Percentiles rank a stretch among this genome's conserved stretches.
These are phyloP conservation scores for Synanthedon vespiformis DNA, from an alignment of 2,888 invertebrate species.

Conservation along the genomic window DNA sequence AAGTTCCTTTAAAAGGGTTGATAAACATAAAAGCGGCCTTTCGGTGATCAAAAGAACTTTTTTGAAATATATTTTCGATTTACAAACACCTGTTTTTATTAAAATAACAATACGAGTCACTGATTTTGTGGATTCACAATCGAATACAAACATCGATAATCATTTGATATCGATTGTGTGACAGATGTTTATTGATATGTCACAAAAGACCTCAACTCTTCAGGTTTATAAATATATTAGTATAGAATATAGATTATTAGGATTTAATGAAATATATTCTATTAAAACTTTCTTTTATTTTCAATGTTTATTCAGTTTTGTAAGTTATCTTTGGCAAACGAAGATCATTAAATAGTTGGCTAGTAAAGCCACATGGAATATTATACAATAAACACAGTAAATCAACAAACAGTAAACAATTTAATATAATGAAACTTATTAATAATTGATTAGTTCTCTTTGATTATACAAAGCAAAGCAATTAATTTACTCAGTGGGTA, in stretches of 20 bases:
- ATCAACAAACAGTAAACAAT: no score
- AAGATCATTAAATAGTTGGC: not conserved
- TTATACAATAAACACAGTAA: no score
- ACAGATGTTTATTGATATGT: slow-evolving; percentile 28
- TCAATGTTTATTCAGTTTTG: slow-evolving; percentile 9
- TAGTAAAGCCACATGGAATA: not conserved
- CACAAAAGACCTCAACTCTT: slow-evolving; percentile 53
- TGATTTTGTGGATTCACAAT: slow-evolving; percentile 49
- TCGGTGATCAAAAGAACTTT: slow-evolving; percentile 46
- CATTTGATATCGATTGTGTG: slow-evolving; percentile 39
- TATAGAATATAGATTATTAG: no score
- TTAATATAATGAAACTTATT: no score
- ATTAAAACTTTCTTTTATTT: no score
- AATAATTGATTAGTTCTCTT: no score
- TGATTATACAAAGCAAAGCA: no score
- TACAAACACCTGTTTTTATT: slow-evolving; percentile 56
- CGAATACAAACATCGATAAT: slow-evolving; percentile 55
- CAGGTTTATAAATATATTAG: no score
- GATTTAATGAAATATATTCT: no score
- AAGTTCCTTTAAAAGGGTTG: slow-evolving; percentile 39
- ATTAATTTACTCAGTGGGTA: no score
- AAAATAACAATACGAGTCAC: slow-evolving; percentile 40
- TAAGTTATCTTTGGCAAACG: not conserved
- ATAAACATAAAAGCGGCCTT: slow-evolving; percentile 52
- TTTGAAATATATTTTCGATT: slow-evolving; percentile 24